Evolutionary conservation across 1,140 invertebrate genomes (phyloP).

Genomic region (Lepidurus couesii): DNA sequence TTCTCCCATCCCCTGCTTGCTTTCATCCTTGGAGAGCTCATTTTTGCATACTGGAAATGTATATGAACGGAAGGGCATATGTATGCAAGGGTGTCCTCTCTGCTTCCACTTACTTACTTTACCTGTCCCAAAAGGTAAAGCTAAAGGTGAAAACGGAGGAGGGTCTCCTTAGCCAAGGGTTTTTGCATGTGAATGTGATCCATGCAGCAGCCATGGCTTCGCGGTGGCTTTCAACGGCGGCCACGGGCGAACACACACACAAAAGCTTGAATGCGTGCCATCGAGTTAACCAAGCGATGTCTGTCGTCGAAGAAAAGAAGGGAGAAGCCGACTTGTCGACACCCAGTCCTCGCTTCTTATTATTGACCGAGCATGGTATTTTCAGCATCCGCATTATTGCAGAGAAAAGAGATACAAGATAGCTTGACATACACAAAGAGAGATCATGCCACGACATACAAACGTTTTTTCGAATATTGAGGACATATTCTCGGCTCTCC

Average conservation of each 20-base stretch:
- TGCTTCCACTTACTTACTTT: neutral
- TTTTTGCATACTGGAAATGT: neutral
- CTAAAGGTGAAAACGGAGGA: slow-evolving; percentile 1
- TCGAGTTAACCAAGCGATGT: slow-evolving; percentile 11
- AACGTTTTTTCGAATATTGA: neutral
- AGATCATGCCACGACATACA: neutral
- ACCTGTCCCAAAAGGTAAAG: neutral
- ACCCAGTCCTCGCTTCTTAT: neutral
- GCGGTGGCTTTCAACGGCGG: slow-evolving; percentile 16
- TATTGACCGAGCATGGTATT: slow-evolving; percentile 12
- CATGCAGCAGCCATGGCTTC: slow-evolving; percentile 9
- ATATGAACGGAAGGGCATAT: neutral
- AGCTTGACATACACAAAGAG: neutral
- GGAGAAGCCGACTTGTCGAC: slow-evolving; percentile 9
- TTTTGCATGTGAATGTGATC: slow-evolving; percentile 22
- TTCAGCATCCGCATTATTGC: slow-evolving; percentile 4
- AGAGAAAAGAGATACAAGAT: neutral
- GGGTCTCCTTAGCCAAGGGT: slow-evolving; percentile 9
- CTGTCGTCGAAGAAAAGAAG: slow-evolving; percentile 9
- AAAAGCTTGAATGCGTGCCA: slow-evolving; percentile 21
- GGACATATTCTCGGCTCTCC: neutral
- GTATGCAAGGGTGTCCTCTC: neutral
- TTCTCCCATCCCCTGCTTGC: neutral
- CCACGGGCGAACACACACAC: slow-evolving; percentile 8
- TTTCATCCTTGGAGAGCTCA: neutral